Conservation (phyloP, 2,113 vertebrate species). For the Sinocyclocheilus anshuiensis region DNA sequence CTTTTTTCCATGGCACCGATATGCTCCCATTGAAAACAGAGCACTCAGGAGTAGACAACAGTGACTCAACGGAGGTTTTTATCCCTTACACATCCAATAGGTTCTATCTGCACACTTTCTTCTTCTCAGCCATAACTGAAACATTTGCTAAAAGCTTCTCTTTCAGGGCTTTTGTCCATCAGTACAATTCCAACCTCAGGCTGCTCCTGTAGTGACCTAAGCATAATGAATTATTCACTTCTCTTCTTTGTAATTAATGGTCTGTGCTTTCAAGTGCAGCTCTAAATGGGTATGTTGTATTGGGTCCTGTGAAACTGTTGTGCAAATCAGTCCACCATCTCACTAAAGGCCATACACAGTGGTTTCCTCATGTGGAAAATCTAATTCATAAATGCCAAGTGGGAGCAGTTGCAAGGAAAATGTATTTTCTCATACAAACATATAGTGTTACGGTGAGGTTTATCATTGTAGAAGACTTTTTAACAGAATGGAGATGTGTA, state of each 20-base stretch:
- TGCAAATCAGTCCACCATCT: slow-evolving; percentile 21
- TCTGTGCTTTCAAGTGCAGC: slow-evolving; percentile 22
- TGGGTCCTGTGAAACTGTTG: slow-evolving; percentile 13
- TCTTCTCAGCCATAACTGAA: neutral
- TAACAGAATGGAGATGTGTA: no score
- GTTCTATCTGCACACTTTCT: slow-evolving; percentile 19
- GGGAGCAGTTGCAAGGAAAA: neutral
- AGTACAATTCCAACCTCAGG: neutral
- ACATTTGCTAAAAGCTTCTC: slow-evolving; percentile 16
- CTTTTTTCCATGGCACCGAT: neutral
- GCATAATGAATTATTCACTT: slow-evolving; percentile 2
- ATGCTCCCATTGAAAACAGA: slow-evolving; percentile 9
- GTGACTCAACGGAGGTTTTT: neutral
- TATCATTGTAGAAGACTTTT: neutral
- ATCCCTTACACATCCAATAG: neutral
- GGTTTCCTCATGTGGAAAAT: slow-evolving; percentile 18
- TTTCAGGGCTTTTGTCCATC: neutral
- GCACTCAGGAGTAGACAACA: slow-evolving; percentile 1
- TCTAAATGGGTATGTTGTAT: slow-evolving; percentile 24
- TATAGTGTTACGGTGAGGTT: neutral
- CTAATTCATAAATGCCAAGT: slow-evolving; percentile 13
- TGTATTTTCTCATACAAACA: slow-evolving; percentile 5
- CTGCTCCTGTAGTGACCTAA: slow-evolving; percentile 2
- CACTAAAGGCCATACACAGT: slow-evolving; percentile 13
- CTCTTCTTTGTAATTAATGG: slow-evolving; percentile 33